A percentile compares a stretch with the other conserved stretches of the same genome.
Evolutionary conservation across 2,113 vertebrate genomes (phyloP).

Genomic region (Puma concolor): DNA sequence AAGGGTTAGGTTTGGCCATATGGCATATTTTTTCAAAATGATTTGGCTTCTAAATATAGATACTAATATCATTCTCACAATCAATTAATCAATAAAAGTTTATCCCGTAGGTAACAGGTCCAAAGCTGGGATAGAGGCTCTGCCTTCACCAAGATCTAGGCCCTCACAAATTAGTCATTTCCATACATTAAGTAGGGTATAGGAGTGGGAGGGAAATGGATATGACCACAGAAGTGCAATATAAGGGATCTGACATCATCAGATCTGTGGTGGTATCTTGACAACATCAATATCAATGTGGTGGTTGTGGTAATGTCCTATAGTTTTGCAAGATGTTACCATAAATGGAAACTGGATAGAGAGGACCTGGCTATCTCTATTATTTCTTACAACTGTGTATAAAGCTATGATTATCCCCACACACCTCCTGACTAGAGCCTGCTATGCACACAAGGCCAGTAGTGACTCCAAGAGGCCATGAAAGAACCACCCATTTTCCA

Average conservation of each 20-base stretch:
- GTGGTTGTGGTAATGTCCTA: background rate
- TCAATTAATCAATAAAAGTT: background rate
- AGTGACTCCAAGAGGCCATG: background rate
- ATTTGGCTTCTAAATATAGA: background rate
- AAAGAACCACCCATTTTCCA: background rate
- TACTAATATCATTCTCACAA: background rate
- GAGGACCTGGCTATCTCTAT: background rate
- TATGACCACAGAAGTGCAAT: background rate
- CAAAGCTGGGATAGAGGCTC: background rate
- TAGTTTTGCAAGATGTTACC: background rate
- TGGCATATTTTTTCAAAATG: background rate
- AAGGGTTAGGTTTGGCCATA: background rate
- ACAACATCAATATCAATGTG: background rate
- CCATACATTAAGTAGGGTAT: background rate
- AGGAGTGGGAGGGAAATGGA: background rate
- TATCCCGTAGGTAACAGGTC: background rate
- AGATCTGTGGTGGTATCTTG: background rate
- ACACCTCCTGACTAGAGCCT: background rate
- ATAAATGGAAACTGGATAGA: background rate
- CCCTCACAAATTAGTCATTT: background rate
- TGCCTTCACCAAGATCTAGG: background rate
- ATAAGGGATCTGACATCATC: background rate
- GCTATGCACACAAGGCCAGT: background rate
- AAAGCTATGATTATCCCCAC: background rate
- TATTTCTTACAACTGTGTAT: background rate